Conservation (phyloP, 2,797 vertebrate species). For the Muraenolepis orangiensis region DNA sequence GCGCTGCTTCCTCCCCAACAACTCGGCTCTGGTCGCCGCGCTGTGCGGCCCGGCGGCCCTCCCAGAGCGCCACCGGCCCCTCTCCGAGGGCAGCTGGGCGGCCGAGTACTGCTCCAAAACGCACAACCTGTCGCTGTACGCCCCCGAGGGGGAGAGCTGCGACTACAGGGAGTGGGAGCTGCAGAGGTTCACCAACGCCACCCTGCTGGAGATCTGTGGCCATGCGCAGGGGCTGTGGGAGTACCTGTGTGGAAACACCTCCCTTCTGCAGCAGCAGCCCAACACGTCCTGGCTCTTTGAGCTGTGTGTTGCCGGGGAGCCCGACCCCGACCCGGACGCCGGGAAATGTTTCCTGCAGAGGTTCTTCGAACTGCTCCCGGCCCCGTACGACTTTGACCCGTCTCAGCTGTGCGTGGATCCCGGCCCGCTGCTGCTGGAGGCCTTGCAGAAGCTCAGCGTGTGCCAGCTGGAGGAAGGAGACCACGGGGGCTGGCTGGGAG, state of each 20-base stretch:
- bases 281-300: slow-evolving; percentile 54
- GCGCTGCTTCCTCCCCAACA: slow-evolving; percentile 83
- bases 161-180: slow-evolving; percentile 69
- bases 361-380: slow-evolving; percentile 80
- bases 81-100: slow-evolving; percentile 73
- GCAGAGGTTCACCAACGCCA: slow-evolving; percentile 65
- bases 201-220: slow-evolving; percentile 68
- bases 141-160: slow-evolving; percentile 56
- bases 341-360: slow-evolving; percentile 81
- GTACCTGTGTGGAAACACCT: slow-evolving; percentile 76
- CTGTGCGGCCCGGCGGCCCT: slow-evolving; percentile 68
- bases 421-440: slow-evolving; percentile 73
- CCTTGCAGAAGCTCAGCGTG: slow-evolving; percentile 74
- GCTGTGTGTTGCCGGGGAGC: slow-evolving; percentile 60
- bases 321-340: slow-evolving; percentile 55
- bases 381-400: slow-evolving; percentile 72
- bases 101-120: slow-evolving; percentile 67
- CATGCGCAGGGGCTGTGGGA: slow-evolving; percentile 70
- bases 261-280: slow-evolving; percentile 69
- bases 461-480: slow-evolving; percentile 76
- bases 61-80: slow-evolving; percentile 44
- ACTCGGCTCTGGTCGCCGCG: slow-evolving; percentile 66
- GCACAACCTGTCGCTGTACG: slow-evolving; percentile 49
- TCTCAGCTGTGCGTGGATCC: slow-evolving; percentile 81
- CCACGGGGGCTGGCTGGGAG: slow-evolving; percentile 70